Percentiles rank a stretch among this genome's conserved stretches.
Evolutionary conservation across 1,140 invertebrate genomes (phyloP).

Genomic region (Battus philenor): DNA sequence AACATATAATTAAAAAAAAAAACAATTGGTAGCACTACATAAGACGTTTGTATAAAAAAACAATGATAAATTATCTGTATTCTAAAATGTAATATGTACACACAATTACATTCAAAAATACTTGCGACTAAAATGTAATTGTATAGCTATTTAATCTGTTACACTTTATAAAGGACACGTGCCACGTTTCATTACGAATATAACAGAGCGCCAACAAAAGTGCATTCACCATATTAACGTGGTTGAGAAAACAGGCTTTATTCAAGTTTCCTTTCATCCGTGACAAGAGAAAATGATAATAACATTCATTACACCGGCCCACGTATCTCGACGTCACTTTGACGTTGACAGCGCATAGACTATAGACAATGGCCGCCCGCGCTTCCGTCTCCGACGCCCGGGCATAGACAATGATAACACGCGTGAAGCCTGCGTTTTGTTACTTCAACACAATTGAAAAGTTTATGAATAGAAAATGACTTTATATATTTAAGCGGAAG

Average conservation of each 20-base stretch:
- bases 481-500: too few relatives aligned
- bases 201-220: background rate
- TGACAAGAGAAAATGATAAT: slow-evolving; percentile 19
- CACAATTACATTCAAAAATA: too few relatives aligned
- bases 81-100: too few relatives aligned
- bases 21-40: too few relatives aligned
- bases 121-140: too few relatives aligned
- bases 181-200: too few relatives aligned
- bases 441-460: background rate
- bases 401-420: slow-evolving; percentile 9
- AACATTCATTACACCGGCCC: slow-evolving; percentile 19
- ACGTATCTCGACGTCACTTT: slow-evolving; percentile 15
- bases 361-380: slow-evolving; percentile 23
- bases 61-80: too few relatives aligned
- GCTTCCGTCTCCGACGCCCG: slow-evolving; percentile 6
- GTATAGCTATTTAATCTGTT: too few relatives aligned
- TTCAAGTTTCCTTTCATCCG: slow-evolving; percentile 1
- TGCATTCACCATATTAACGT: background rate
- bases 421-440: slow-evolving; percentile 24
- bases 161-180: too few relatives aligned
- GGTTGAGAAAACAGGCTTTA: background rate
- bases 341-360: slow-evolving; percentile 15
- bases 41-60: too few relatives aligned
- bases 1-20: too few relatives aligned
- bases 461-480: too few relatives aligned